Evolutionary conservation across 2,113 vertebrate genomes (phyloP), one percentile per base, ranked within the genome.

Genomic region (Macaca nemestrina): DNA sequence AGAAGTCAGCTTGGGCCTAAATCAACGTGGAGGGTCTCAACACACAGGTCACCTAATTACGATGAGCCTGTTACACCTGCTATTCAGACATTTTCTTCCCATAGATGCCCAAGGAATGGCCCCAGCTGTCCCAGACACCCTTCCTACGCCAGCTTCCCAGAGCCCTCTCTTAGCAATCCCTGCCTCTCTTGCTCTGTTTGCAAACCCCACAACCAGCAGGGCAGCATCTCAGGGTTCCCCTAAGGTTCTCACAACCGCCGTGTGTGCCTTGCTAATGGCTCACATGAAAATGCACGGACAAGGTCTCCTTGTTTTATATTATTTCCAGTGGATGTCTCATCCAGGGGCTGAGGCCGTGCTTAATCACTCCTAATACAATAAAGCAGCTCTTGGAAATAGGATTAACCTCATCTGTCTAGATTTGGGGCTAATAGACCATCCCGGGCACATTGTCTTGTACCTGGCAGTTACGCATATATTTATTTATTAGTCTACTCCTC

Each of bases 361-460:
- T 99, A 99, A 99, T 99, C 99, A 99, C 99, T 98, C 98, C 99
- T 99, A 98, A 98, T 98, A 99, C 99, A 99, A 99, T 99, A 99
- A 99, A 99, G 99, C 99, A 98, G 98, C 99, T 99, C 99, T 99
- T 99, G 99, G 99, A 99, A 99, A 99, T 99, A 99, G 99, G 99
- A 99, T 99, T 99, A 99, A 99, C 99, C 99, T 99, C 99, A 99
- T 99, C 99, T 99, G 99, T 99, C 99, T 99, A 99, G 98, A 99
- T 99, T 99, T 99, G 98, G 99, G 98, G 99, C 99, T 99, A 99
- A 99, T 99, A 99, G 99, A 99, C 99, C 98, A 98, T 99, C 99
- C 98, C 98, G 98, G 98, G 99, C 98, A 98, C 98, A 99, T 99
- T 99, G 99, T 99, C 99, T 99, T 99, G 99, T 99, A 98, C 98